Base-by-base conservation (phyloP, 2,113 vertebrate genomes). In the Heliornis fulica region DNA sequence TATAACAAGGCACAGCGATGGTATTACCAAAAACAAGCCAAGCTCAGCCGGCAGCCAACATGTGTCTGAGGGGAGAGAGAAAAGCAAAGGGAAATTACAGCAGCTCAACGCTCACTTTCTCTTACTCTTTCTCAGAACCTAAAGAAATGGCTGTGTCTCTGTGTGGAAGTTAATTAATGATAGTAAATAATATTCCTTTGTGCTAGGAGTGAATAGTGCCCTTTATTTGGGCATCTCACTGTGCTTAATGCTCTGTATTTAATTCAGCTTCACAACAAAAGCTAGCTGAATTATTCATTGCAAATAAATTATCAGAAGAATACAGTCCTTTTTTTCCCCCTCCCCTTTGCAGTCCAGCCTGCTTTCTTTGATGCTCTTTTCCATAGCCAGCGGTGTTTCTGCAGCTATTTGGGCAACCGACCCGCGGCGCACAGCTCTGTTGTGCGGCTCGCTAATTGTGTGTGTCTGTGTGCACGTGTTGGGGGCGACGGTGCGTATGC, bases 121-220 rank as follows among this genome's bases (percentile, higher is more conserved):
- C 69, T 68, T 38, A 25, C 22, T 57, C 66, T 80, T 80, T 45
- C 87, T 87, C 61, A 83, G 79, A 89, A 94, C 43, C 75, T 57
- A 64, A 85, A 95, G 84, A 95, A 92, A 88, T 68, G 79, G 45
- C 88, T 48, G 82, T 36, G 88, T 87, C 78, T 96, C 85, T 86
- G 88, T 78, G 51, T 70, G 61, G 71, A 94, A 89, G 88, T 92
- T 96, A 96, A 94, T 96, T 93, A 94, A 78, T 48, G 79, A 68
- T n/a, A 93, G 90, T 92, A 96, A 96, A 94, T 88, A 95, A 83
- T 86, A 95, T 89, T 90, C 93, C 87, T 96, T 96, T 97, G 95
- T 96, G 81, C 64, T 66, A 26, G 75, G 59, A 86, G 79, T 92
- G 94, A 97, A 96, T 90, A 77, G 79, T 22, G 26, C 46, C 71